Evolutionary conservation across 2,888 invertebrate species (phyloP), one percentile per base, ranked within the genome.

Genomic region (Heliconius ismenius): DNA sequence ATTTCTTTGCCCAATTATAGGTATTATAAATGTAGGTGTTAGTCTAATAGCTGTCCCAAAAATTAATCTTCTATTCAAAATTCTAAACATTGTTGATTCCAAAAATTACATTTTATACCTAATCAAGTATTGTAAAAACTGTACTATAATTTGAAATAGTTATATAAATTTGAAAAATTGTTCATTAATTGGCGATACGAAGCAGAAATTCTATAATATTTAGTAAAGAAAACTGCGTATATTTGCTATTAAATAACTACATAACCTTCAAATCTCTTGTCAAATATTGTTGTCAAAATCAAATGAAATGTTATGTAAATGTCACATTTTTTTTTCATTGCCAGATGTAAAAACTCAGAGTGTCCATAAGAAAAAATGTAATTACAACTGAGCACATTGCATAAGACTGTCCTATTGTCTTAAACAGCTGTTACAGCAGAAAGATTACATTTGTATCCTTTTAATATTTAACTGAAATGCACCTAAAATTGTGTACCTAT

Each of bases 41-140:
- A 92, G 81, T 76, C 92, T 86, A 24, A 84, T 82, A 18, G 85
- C 82, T n/a, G 89, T 87, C 74, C 89, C 86, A 77, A 88, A 83
- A 86, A 92, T 89, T 79, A 81, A 54, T 77, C 69, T 83, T 65
- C 78, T 78, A 79, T 80, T 81, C 7, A 82, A 65, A 69, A 76
- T 67, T 63, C 70, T 72, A 78, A 80, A 81, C 82, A 82, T 82
- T 63, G 67, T 79, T 63, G 49, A 58, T 78, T 60, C 15, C 24
- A 36, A 24, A 18, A 58, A 36, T 24, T 72, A 60, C 60, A 58
- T 58, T 62, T 39, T 60, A 24, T 32, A 72, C 24, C 18, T 62
- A 72, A 26, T 4, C n/a, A 24, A 49, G 18, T 6, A 2, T 21
- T 49, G 6, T 43, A 49, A 49, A 24, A 24, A 36, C 21, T 24